phyloP scores from a whole-genome alignment of 2,797 vertebrate species.

The Serranus cabrilla region DNA sequence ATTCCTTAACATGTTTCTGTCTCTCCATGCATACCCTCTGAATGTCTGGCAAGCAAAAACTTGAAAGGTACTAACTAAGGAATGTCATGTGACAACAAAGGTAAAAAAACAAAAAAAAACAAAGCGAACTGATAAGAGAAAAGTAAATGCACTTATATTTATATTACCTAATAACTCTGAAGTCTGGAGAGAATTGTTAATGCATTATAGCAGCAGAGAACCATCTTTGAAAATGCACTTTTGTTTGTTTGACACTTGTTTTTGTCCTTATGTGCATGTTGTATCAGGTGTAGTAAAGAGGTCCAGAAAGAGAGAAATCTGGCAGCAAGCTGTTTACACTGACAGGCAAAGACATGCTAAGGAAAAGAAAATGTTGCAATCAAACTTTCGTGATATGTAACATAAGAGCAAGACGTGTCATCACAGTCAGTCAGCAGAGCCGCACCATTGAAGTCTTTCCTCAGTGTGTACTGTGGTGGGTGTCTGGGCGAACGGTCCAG shows the following conservation, averaged over 20 bases:
- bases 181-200: background rate
- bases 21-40: background rate
- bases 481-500: constrained; percentile 70
- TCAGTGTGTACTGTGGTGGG: constrained; percentile 52
- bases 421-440: background rate
- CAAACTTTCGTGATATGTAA: constrained; percentile 8
- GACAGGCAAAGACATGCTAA: constrained; percentile 67
- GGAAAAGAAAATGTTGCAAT: constrained; percentile 53
- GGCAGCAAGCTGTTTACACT: background rate
- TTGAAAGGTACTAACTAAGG: constrained; percentile 54
- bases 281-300: background rate
- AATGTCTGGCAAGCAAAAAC: constrained; percentile 64
- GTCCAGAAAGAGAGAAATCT: background rate
- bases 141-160: background rate
- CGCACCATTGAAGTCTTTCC: constrained; percentile 89
- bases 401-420: background rate
- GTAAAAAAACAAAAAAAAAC: constrained; percentile 16
- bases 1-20: constrained; percentile 44
- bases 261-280: background rate
- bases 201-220: background rate
- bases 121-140: background rate
- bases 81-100: constrained; percentile 54
- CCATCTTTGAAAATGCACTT: background rate
- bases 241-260: background rate
- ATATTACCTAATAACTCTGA: background rate